Evolutionary conservation across 2,888 invertebrate species (phyloP).

Genomic region (Unio pictorum): DNA sequence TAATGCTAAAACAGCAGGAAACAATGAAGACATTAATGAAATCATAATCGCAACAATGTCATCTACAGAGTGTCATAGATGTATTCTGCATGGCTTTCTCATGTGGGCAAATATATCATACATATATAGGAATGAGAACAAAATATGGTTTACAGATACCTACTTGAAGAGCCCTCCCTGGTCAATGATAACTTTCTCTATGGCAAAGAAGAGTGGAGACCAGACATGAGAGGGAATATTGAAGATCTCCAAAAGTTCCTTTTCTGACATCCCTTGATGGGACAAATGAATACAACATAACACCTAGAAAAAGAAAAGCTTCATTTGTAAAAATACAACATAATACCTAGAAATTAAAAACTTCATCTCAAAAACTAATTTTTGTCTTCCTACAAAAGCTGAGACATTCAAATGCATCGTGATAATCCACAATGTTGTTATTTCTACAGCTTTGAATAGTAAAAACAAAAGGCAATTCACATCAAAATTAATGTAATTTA

Average conservation of each 20-base stretch:
- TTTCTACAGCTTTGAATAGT: no score
- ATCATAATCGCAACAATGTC: not conserved
- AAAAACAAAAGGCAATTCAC: no score
- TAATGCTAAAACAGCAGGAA: not conserved
- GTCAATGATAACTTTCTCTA: conserved; percentile 53
- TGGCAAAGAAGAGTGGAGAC: conserved; percentile 63
- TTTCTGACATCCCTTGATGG: conserved; percentile 58
- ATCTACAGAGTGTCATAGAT: not conserved
- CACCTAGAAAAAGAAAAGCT: conserved; percentile 35
- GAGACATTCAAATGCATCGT: no score
- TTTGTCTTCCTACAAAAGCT: no score
- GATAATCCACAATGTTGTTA: no score
- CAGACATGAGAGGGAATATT: conserved; percentile 54
- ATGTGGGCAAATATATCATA: not conserved
- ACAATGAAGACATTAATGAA: not conserved
- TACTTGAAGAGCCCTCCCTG: conserved; percentile 48
- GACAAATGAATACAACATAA: conserved; percentile 38
- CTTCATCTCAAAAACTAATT: no score
- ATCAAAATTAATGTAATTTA: no score
- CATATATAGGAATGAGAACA: no score
- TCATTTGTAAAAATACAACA: not conserved
- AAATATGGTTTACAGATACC: conserved; percentile 1
- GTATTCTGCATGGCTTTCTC: not conserved
- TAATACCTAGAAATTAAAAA: no score
- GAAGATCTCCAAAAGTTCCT: conserved; percentile 49